phyloP scores from a whole-genome alignment of 2,888 invertebrate genomes.

The Sphinx pinastri region DNA sequence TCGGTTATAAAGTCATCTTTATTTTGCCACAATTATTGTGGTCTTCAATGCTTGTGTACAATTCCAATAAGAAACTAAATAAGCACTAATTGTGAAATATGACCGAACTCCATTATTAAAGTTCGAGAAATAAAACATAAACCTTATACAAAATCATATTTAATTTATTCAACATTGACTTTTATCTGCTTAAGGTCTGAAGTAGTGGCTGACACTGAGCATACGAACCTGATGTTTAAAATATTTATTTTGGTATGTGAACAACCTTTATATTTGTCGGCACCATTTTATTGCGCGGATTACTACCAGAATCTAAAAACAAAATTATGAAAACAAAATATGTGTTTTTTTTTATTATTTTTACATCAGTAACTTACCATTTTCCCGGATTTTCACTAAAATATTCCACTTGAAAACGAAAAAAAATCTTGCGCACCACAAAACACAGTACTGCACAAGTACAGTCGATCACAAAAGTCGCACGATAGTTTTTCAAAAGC shows the following conservation, averaged over 20 bases:
- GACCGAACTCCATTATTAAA: background rate
- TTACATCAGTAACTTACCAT: conserved; percentile 63
- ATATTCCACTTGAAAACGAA: conserved; percentile 47
- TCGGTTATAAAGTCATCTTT: background rate
- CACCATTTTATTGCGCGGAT: background rate
- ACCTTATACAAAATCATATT: conserved; percentile 17
- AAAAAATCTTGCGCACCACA: conserved; percentile 51
- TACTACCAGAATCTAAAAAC: background rate
- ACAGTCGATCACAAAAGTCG: conserved; percentile 53
- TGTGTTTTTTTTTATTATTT: background rate
- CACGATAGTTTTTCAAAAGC: conserved; percentile 38
- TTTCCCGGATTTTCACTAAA: conserved; percentile 56
- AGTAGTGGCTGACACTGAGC: conserved; percentile 20
- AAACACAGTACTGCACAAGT: conserved; percentile 49
- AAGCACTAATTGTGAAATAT: background rate
- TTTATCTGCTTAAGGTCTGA: conserved; percentile 27
- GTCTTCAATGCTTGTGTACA: too few relatives aligned
- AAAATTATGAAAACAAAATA: background rate
- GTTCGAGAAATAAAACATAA: conserved; percentile 26
- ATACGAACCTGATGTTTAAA: conserved; percentile 16
- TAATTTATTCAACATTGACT: conserved; percentile 20
- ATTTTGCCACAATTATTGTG: background rate
- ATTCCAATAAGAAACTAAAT: background rate
- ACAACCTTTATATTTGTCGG: background rate
- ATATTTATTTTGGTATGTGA: conserved; percentile 1